Conservation (phyloP, 2,888 invertebrate genomes). For the Dinocampus coccinellae region DNA sequence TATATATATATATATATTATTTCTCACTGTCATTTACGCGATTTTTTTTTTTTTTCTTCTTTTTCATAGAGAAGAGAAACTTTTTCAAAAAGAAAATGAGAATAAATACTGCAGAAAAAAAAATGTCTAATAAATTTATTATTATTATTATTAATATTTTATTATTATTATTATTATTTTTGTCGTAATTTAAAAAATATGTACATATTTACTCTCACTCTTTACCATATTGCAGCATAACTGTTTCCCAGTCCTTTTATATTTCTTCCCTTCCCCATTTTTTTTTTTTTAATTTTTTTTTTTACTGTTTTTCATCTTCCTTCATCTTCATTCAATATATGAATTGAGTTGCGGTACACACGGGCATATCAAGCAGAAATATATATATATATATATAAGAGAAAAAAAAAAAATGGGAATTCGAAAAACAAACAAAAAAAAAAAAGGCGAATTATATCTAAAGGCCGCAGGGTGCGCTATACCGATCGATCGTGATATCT, state of each 20-base stretch:
- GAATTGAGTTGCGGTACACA: not conserved
- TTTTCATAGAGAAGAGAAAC: not conserved
- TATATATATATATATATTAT: not conserved
- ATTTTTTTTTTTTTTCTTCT: too few species aligned
- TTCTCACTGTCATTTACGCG: not conserved
- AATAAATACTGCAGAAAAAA: not conserved
- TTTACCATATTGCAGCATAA: conserved; percentile 14
- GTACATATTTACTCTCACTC: conserved; percentile 29
- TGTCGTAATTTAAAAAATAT: too few species aligned
- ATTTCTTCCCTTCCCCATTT: too few species aligned
- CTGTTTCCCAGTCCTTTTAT: conserved; percentile 15
- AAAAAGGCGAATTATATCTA: too few species aligned
- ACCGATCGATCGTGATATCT: conserved; percentile 35
- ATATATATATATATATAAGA: not conserved
- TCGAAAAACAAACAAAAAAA: conserved; percentile 15
- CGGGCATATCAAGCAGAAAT: too few species aligned
- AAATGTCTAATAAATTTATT: not conserved
- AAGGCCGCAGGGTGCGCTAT: conserved; percentile 31
- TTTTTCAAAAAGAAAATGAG: not conserved
- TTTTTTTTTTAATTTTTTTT: too few species aligned
- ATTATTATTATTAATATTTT: not conserved
- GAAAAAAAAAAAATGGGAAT: conserved; percentile 14
- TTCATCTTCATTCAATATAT: not conserved
- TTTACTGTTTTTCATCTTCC: not conserved
- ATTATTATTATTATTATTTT: not conserved